Evolutionary conservation across 2,797 vertebrate species (phyloP), one percentile per base, ranked within the genome.

Genomic region (Sebastes matsubarae): DNA sequence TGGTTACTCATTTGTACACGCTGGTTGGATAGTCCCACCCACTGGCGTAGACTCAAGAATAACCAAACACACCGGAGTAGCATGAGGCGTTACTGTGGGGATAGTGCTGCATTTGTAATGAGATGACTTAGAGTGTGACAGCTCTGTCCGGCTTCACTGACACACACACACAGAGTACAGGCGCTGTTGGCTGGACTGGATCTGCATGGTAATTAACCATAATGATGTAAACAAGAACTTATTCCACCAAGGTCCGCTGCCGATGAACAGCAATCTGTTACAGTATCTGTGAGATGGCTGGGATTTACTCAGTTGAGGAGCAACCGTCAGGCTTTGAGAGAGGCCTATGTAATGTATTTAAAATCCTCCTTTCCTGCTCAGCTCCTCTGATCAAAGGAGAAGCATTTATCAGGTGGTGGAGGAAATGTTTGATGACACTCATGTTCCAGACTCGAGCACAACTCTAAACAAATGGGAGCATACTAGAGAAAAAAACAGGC

Each of bases 151-250:
- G 52, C 68, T 77, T 78, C 61, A 79, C 42, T 73, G 30, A 77
- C 64, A 66, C 64, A 66, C 30, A 72, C 66, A 72, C 50, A 63
- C 50, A 63, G 25, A 57, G 20, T 18, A 64, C 72, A 66, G 67
- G 54, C 64, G 8, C 84, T 85, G 81, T 83, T 84, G 68, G 63
- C 85, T 82, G 84, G 88, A 91, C 83, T 83, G 87, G 84, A 87
- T 87, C 88, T 88, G 89, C 82, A 90, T 89, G 87, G 86, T 92
- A 95, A 95, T 95, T 95, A 96, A 90, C 85, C 69, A 87, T 93
- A 94, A 95, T 90, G 92, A 95, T 95, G 95, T 95, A 95, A 96
- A 95, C 94, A 95, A 92, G 88, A 87, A 85, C 87, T 92, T 89
- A 90, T 91, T 91, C 86, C 58, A 80, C 90, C 78, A 76, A 89